Conservation (phyloP, 1,140 invertebrate genomes). For the Hycleus cichorii region DNA sequence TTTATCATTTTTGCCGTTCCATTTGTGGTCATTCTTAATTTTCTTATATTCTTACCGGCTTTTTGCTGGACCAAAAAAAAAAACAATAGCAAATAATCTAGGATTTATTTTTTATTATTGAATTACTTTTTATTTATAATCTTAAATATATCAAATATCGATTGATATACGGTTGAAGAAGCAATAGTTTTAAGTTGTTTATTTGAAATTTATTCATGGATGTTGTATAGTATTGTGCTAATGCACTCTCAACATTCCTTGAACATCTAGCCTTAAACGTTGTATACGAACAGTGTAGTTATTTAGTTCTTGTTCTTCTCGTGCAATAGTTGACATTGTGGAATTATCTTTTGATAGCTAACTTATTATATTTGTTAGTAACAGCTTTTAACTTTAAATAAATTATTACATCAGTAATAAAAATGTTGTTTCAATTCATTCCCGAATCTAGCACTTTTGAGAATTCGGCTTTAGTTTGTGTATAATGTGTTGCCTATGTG, state of each 20-base stretch:
- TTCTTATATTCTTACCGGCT: too few species aligned
- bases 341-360: slow-evolving; percentile 29
- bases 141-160: slow-evolving; percentile 9
- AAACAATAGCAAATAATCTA: background rate
- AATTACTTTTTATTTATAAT: background rate
- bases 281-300: slow-evolving; percentile 35
- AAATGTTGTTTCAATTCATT: too few species aligned
- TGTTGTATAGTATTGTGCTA: slow-evolving; percentile 9
- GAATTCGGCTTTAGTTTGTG: too few species aligned
- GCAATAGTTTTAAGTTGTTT: slow-evolving; percentile 18
- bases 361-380: slow-evolving; percentile 28
- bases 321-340: slow-evolving; percentile 32
- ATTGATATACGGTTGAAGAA: slow-evolving; percentile 7
- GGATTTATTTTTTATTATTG: background rate
- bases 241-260: slow-evolving; percentile 23
- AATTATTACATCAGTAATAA: slow-evolving; percentile 20
- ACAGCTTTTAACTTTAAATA: slow-evolving; percentile 31
- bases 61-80: background rate
- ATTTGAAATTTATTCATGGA: slow-evolving; percentile 10
- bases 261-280: slow-evolving; percentile 32
- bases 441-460: too few species aligned
- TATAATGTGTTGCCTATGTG: too few species aligned
- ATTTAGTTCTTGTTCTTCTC: slow-evolving; percentile 22
- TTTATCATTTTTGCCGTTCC: too few species aligned
- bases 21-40: too few species aligned